Percentiles rank a stretch among this genome's conserved stretches.
phyloP scores from a whole-genome alignment of 2,888 invertebrate genomes.

The Rambutsinella grinnellia region DNA sequence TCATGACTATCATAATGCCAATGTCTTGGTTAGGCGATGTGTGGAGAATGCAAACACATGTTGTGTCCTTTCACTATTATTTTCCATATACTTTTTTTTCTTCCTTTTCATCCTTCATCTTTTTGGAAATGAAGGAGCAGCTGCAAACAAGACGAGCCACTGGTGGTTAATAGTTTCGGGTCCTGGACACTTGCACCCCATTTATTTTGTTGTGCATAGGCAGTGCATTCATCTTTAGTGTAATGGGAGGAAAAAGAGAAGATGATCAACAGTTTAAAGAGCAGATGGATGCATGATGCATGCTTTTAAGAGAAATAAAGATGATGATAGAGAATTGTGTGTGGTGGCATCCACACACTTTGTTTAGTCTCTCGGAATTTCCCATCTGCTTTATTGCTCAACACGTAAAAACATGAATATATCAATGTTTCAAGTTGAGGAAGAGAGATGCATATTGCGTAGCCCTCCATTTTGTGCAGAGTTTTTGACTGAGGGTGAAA shows the following conservation, averaged over 20 bases:
- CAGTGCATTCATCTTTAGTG: background rate
- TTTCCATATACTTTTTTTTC: conserved; percentile 4
- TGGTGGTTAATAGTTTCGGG: background rate
- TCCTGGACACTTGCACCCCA: conserved; percentile 16
- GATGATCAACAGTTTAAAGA: conserved; percentile 26
- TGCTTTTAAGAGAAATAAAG: background rate
- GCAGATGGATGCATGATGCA: conserved; percentile 28
- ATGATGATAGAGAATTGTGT: background rate
- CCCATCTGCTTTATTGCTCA: conserved; percentile 25
- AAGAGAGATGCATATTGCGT: conserved; percentile 5
- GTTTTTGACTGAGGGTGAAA: background rate
- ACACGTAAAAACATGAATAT: conserved; percentile 24
- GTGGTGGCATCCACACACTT: conserved; percentile 17
- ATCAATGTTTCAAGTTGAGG: conserved; percentile 10
- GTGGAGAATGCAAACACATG: background rate
- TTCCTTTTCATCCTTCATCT: background rate
- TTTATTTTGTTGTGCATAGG: conserved; percentile 1
- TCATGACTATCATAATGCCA: conserved; percentile 9
- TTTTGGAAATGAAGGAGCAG: background rate
- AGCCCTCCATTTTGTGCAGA: background rate
- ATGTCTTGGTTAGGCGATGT: background rate
- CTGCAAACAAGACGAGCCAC: no score
- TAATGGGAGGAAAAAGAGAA: background rate
- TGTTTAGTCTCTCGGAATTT: conserved; percentile 11
- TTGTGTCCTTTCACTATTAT: conserved; percentile 10